These are phyloP conservation scores for Blastomussa wellsi DNA, from an alignment of 92 coral and sea anemone genomes.

Conservation along the genomic window DNA sequence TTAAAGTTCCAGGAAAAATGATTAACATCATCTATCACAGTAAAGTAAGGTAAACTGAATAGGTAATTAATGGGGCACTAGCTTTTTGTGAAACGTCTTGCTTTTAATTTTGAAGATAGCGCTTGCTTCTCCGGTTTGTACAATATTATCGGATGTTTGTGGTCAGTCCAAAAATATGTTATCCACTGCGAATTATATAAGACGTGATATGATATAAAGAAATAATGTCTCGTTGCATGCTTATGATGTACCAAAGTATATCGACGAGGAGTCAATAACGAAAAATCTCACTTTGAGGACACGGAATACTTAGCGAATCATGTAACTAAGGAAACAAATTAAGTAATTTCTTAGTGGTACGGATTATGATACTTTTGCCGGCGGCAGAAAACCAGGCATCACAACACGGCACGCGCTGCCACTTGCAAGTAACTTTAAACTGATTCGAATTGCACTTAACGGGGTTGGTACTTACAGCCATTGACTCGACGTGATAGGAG, in stretches of 20 bases:
- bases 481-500: slow-evolving; percentile 27
- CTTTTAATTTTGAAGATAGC: background rate
- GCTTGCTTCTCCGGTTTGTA: background rate
- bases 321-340: background rate
- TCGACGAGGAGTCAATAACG: background rate
- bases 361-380: background rate
- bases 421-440: background rate
- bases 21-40: background rate
- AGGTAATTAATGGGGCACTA: background rate
- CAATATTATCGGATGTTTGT: background rate
- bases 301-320: background rate
- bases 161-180: background rate
- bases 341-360: background rate
- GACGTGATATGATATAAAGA: background rate
- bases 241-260: background rate
- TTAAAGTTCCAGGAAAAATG: background rate
- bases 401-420: background rate
- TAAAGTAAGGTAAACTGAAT: background rate
- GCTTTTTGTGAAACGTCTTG: background rate
- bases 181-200: background rate
- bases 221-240: background rate
- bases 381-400: background rate
- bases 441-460: background rate
- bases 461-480: slow-evolving; percentile 41
- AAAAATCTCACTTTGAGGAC: background rate